Evolutionary conservation across 2,888 invertebrate species (phyloP), one percentile per base, ranked within the genome.

Genomic region (Synanthedon myopaeformis): DNA sequence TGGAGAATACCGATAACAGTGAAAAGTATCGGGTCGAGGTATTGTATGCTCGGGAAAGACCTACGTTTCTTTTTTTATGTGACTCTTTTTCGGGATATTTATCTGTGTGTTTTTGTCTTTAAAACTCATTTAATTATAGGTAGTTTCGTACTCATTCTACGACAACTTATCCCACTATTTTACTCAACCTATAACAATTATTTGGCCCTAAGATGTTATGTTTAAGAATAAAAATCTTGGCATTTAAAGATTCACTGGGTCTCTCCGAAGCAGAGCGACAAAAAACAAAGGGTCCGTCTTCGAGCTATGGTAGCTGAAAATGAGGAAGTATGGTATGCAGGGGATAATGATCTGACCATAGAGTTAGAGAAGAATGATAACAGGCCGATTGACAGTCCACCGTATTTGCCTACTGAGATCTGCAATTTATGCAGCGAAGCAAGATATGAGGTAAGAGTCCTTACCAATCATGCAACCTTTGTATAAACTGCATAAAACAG

Each of bases 251-350:
- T 85, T 4, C 86, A 86, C 57, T 87, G 87, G 87, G 71, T 85
- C 28, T 85, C 87, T 1, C 87, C 86, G 1, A 76, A 72, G 50
- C 64, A 67, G 52, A 69, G 64, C 54, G 56, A 65, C 1, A 58
- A 53, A 13, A 64, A 70, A 3, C 69, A 76, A 53, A 67, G 58
- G 12, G 76, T 87, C 0, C 72, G 86, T 0, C 71, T 87, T 2
- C 72, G 86, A 0, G 86, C 86, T 0, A 86, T 82, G 72, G 82
- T 86, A 0, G 85, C 79, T 0, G 85, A 86, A 55, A 87, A 85
- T 60, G 65, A 71, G 0, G 85, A 84, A 56, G 65, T 65, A 0
- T 87, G 86, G 86, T 83, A 80, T 55, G 65, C 65, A 0, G 79
- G 75, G 0, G 73, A 74, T 0, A 62, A 72, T 8, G 49, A 53